Evolutionary conservation across 2,888 invertebrate genomes (phyloP).

Genomic region (Plebejus anna): DNA sequence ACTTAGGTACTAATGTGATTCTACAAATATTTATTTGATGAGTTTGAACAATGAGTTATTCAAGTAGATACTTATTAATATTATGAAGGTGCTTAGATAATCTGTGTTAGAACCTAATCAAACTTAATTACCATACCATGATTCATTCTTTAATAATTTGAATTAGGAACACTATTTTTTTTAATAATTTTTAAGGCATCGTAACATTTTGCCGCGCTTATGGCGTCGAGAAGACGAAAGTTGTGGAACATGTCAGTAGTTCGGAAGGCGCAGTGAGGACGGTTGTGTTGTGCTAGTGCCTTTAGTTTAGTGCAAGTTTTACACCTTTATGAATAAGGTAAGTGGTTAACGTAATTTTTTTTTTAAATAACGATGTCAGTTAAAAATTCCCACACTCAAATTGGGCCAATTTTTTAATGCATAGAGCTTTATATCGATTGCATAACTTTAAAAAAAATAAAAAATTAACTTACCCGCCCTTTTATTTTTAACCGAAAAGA

Average conservation of each 20-base stretch:
- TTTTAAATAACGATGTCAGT: background rate
- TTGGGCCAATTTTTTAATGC: background rate
- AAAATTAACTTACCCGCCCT: background rate
- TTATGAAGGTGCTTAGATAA: background rate
- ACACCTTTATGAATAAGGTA: background rate
- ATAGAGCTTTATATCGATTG: background rate
- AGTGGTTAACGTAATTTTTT: background rate
- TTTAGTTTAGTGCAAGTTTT: background rate
- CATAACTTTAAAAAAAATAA: background rate
- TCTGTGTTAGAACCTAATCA: background rate
- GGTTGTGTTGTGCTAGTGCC: conserved; percentile 11
- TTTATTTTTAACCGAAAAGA: background rate
- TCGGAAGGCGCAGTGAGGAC: background rate
- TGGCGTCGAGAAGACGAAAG: background rate
- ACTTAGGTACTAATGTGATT: background rate
- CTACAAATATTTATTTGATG: background rate
- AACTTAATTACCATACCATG: background rate
- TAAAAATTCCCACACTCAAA: background rate
- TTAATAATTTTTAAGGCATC: background rate
- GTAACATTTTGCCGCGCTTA: conserved; percentile 6
- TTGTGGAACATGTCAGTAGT: conserved; percentile 16
- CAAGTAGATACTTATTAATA: background rate
- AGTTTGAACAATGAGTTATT: background rate
- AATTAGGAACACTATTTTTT: background rate
- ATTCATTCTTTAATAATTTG: background rate